Conservation (phyloP, 2,113 vertebrate genomes). For the Chauna torquata region DNA sequence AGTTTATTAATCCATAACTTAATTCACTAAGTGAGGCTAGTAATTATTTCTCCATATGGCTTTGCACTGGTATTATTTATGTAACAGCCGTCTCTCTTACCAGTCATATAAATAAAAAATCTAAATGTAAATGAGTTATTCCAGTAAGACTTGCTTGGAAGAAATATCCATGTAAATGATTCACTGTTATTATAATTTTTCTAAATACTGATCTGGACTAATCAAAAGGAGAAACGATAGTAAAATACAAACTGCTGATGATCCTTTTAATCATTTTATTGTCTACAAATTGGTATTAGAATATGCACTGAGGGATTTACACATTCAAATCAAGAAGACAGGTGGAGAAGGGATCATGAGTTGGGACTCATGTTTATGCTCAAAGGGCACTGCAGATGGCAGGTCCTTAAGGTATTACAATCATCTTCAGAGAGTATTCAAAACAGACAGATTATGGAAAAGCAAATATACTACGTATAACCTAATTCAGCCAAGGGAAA, state of each 20-base stretch:
- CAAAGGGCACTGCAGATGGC: background rate
- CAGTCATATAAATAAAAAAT: background rate
- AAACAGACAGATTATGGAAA: background rate
- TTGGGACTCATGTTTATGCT: background rate
- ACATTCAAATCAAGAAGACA: background rate
- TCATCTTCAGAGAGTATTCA: background rate
- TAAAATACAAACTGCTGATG: background rate
- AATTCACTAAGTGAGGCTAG: constrained; percentile 6
- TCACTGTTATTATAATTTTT: background rate
- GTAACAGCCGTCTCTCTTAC: background rate
- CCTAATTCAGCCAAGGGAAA: background rate
- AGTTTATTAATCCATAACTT: constrained; percentile 27
- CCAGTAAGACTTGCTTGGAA: background rate
- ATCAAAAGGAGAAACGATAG: background rate
- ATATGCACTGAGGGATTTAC: background rate
- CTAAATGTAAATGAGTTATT: background rate
- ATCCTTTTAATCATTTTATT: background rate
- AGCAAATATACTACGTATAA: background rate
- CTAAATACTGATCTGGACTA: background rate
- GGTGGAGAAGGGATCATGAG: background rate
- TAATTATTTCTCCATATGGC: constrained; percentile 47
- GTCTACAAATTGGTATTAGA: background rate
- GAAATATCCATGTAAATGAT: background rate
- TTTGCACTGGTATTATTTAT: background rate
- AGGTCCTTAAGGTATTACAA: background rate